Base-by-base conservation (phyloP, 2,797 vertebrate genomes). In the Odontamblyopus lacepedii region DNA sequence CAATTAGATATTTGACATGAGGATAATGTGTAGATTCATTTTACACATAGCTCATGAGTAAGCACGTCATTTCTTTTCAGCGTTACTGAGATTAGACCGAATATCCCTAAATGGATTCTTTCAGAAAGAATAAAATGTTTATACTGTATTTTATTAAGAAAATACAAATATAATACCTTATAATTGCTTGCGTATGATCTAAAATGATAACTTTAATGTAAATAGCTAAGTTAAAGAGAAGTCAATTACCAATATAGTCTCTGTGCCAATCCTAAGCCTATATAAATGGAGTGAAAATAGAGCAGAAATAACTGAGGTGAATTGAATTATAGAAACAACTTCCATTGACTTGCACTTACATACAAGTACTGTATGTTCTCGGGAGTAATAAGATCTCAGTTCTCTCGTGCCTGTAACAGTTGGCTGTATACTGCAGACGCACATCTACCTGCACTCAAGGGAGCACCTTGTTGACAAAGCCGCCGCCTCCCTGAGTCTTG, bases 401-500 rank as follows among this genome's bases (percentile, higher is more conserved):
- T 13, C 13, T 13, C 44, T 48, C 44, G 44, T 48, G 12, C 11
- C 44, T 48, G 4, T 48, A 48, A 48, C 44, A 15, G 12, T 48
- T 13, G 29, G 38, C 50, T 29, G 67, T 26, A 65, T 69, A 69
- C 78, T 29, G 60, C 76, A 80, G 74, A 82, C 5, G 50, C 61
- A 44, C 13, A 70, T 71, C 69, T 38, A 70, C 77, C 57, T 57
- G 68, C 79, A 75, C 83, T 79, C 77, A 2, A 73, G 84, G 86
- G 81, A 86, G 44, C 80, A 63, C 70, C 81, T 84, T 91, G 88
- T 91, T 91, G 90, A 90, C 83, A 26, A 74, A 83, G 76, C 78
- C 78, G 2, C 29, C 27, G 76, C 74, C 81, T 89, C 83, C 51
- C 70, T 53, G 64, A 29, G 85, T 77, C 85, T 79, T 81, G 44